Evolutionary conservation across 2,113 vertebrate species (phyloP), one percentile per base, ranked within the genome.

Genomic region (Mormoops blainvillei): DNA sequence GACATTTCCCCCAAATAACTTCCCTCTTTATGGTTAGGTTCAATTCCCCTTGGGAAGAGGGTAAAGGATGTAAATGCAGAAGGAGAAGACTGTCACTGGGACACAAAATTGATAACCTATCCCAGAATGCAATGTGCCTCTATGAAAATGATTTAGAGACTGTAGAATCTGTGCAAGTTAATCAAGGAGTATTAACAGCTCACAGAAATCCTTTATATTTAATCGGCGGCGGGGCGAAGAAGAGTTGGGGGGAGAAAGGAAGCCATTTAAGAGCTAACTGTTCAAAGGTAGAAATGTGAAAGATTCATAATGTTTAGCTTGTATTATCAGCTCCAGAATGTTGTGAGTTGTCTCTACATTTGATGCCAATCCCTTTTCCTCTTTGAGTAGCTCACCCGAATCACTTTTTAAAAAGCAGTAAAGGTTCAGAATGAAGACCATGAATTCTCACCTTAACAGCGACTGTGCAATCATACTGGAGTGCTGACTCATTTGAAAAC

Each of bases 81-180:
- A 94, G 48, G 85, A 93, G 90, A 96, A 93, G 45, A 73, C 58
- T 92, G 83, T 88, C 87, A 92, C 11, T 85, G 71, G 85, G 26
- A 88, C 14, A 43, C 56, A 95, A 77, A 89, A 96, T 89, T 96
- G 87, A 96, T 95, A 94, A 94, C 73, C 45, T 93, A 65, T 89
- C 86, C 86, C 82, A 86, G 88, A 92, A 93, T 94, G 88, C 82
- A 94, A 8, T n/a, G 73, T 77, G 67, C 89, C 77, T 86, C 63
- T 63, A 91, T 98, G 96, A 95, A 96, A 95, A 94, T 96, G 88
- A 98, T 96, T 95, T 92, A 96, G 58, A 56, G 93, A 82, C 58
- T 87, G 48, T 83, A 95, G 74, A 95, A 89, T 95, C 93, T 91
- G 81, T 86, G 48, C 50, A 90, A 97, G 93, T 93, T 95, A 96